phyloP scores from a whole-genome alignment of 1,140 invertebrate species.

The Cardiocondyla obscurior region DNA sequence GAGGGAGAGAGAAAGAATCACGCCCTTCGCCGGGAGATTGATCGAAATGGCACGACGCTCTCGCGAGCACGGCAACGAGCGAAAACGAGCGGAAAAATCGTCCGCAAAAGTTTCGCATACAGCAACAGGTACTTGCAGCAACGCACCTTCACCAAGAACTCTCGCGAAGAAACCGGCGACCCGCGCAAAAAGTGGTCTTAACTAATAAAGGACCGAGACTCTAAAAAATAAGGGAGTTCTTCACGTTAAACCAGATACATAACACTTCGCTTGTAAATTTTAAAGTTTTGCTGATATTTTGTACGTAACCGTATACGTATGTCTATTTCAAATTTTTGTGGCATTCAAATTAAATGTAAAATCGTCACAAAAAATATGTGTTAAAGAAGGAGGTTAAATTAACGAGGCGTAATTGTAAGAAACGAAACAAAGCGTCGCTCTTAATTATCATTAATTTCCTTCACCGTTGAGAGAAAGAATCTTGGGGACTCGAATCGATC shows the following conservation, averaged over 20 bases:
- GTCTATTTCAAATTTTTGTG: not conserved
- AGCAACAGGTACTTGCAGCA: slow-evolving; percentile 49
- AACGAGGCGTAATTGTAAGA: not conserved
- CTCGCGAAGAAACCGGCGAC: slow-evolving; percentile 31
- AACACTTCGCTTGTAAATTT: not conserved
- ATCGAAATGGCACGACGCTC: slow-evolving; percentile 43
- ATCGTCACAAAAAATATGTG: not conserved
- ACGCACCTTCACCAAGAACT: slow-evolving; percentile 39
- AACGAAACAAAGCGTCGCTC: not conserved
- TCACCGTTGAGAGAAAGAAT: not conserved
- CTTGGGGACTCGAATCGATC: not conserved
- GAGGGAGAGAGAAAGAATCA: not conserved
- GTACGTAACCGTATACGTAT: not conserved
- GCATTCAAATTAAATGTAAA: not conserved
- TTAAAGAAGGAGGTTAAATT: slow-evolving; percentile 5
- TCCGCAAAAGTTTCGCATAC: slow-evolving; percentile 50
- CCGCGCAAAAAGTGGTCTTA: not conserved
- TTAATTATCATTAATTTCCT: not conserved
- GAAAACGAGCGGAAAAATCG: slow-evolving; percentile 53
- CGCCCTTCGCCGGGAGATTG: slow-evolving; percentile 21
- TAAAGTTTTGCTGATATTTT: not conserved
- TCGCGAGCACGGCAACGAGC: slow-evolving; percentile 8
- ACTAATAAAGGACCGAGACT: not conserved
- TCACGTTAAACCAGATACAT: not conserved
- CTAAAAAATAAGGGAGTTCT: not conserved